Percentiles rank a stretch among this genome's conserved stretches.
Evolutionary conservation across 2,797 vertebrate species (phyloP).

Genomic region (Todus mexicanus): DNA sequence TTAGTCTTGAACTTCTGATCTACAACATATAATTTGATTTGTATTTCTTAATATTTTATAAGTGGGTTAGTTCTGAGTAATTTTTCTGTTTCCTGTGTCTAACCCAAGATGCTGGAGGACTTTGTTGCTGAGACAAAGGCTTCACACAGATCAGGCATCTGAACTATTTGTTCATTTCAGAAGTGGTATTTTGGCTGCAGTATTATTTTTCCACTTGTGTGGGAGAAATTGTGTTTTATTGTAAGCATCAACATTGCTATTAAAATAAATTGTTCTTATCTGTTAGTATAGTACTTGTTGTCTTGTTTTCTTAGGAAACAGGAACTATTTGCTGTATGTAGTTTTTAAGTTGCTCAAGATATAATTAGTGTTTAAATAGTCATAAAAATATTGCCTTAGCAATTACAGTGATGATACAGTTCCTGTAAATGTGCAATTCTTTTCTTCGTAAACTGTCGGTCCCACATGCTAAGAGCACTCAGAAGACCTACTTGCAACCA

Average conservation of each 20-base stretch:
- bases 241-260: constrained; percentile 45
- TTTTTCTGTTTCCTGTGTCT: not conserved
- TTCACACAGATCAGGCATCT: constrained; percentile 51
- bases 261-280: constrained; percentile 61
- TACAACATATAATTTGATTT: not conserved
- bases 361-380: constrained; percentile 47
- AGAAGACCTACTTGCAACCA: not conserved
- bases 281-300: constrained; percentile 29
- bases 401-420: constrained; percentile 30
- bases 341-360: constrained; percentile 46
- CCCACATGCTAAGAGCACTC: not conserved
- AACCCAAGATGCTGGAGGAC: constrained; percentile 21
- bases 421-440: constrained; percentile 35
- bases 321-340: not conserved
- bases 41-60: constrained; percentile 23
- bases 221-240: constrained; percentile 54
- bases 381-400: constrained; percentile 31
- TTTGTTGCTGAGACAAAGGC: constrained; percentile 50
- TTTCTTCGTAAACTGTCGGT: not conserved
- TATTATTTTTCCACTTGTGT: constrained; percentile 42
- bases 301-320: constrained; percentile 49
- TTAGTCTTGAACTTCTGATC: not conserved
- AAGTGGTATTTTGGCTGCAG: constrained; percentile 40
- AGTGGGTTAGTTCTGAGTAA: not conserved
- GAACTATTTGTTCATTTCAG: constrained; percentile 48